Evolutionary conservation across 2,797 vertebrate species (phyloP), one percentile per base, ranked within the genome.

Genomic region (Hemibagrus guttatus): DNA sequence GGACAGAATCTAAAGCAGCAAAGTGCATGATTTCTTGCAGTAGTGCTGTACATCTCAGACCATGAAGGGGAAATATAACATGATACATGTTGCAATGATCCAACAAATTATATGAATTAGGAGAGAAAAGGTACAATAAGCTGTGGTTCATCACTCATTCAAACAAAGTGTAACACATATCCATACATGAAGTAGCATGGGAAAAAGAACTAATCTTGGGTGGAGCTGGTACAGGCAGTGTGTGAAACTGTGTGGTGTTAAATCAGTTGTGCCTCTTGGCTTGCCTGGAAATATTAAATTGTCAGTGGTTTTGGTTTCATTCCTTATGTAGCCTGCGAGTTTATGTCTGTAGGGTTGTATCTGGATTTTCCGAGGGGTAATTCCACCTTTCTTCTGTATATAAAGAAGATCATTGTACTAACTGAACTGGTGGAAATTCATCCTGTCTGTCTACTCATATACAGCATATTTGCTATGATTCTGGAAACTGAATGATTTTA

Each of bases 231-330:
- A 59, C 12, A 83, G 11, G 39, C 23, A n/a, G 52, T 84, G 74
- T 84, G 52, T 21, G n/a, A 46, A 80, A 26, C 26, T 75, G 28
- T 87, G 75, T 86, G 76, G 58, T 23, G 35, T 71, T 49, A 28
- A 17, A 42, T 75, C 31, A 64, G 66, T 79, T 42, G 56, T 80
- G 58, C 5, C 35, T 80, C 66, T 74, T 31, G 59, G 19, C 42
- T 68, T 66, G 78, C 79, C 59, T 76, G 81, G 76, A 86, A 81
- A 81, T 42, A 52, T 49, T 68, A 46, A 58, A 83, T 63, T 42
- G 74, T 79, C 58, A 71, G 26, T 86, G 69, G 82, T 59, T 88
- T 85, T 76, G 64, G 35, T 59, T 84, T 83, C 31, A 39, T 79
- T 59, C 63, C 42, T 52, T 46, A 52, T 86, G 63, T 72, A 76